These are phyloP conservation scores for Karalla daura DNA, from an alignment of 2,797 vertebrate species.

Conservation along the genomic window DNA sequence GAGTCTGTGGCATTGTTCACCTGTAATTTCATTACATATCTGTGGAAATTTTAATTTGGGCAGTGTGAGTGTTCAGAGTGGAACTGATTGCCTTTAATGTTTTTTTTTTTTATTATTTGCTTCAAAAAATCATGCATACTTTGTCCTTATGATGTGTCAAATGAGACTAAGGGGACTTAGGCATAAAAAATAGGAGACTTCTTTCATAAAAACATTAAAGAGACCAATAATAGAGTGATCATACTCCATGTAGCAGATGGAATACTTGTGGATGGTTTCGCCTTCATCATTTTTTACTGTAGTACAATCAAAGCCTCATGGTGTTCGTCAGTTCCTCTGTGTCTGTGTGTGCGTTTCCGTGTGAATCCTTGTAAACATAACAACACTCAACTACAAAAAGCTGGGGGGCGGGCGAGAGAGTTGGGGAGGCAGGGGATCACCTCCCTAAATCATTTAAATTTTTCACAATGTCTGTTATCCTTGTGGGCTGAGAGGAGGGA, in stretches of 20 bases:
- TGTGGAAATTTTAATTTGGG: slow-evolving; percentile 51
- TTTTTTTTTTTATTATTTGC: background rate
- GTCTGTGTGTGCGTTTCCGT: slow-evolving; percentile 32
- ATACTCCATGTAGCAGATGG: slow-evolving; percentile 34
- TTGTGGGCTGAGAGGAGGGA: slow-evolving; percentile 60
- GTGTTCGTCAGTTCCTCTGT: slow-evolving; percentile 52
- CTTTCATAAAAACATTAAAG: slow-evolving; percentile 53
- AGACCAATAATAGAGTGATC: slow-evolving; percentile 37
- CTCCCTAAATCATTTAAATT: slow-evolving; percentile 65
- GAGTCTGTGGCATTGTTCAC: slow-evolving; percentile 32
- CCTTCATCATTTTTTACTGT: slow-evolving; percentile 60
- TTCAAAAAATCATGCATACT: slow-evolving; percentile 67
- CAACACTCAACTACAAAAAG: slow-evolving; percentile 68
- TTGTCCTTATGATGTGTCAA: slow-evolving; percentile 30
- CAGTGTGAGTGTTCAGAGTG: slow-evolving; percentile 40
- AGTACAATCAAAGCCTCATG: slow-evolving; percentile 76
- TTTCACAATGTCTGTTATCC: slow-evolving; percentile 75
- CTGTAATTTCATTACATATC: slow-evolving; percentile 21
- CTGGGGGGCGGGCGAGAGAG: slow-evolving; percentile 9
- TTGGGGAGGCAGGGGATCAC: slow-evolving; percentile 29
- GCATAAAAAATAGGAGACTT: slow-evolving; percentile 45
- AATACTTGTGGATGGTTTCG: slow-evolving; percentile 40
- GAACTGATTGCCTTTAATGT: slow-evolving; percentile 43
- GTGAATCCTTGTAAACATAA: slow-evolving; percentile 72
- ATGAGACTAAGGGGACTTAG: slow-evolving; percentile 10